These are phyloP conservation scores for Malachius bipustulatus DNA, from an alignment of 2,888 invertebrate species.

Conservation along the genomic window DNA sequence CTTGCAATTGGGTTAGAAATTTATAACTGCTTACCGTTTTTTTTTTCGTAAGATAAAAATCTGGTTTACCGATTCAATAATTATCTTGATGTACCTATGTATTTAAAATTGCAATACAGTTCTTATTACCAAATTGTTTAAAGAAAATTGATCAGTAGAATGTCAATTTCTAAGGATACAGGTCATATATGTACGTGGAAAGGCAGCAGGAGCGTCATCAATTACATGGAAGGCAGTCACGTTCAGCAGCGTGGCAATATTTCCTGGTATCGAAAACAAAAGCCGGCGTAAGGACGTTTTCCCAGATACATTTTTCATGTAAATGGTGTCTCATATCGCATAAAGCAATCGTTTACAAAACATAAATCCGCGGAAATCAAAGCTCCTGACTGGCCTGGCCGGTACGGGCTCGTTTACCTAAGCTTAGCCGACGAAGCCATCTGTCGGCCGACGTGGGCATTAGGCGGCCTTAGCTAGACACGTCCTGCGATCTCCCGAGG, in stretches of 20 bases:
- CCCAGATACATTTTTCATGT: conserved; percentile 41
- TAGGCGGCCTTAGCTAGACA: conserved; percentile 21
- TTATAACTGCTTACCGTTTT: too few species aligned
- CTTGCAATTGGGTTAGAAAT: too few species aligned
- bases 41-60: too few species aligned
- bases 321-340: conserved; percentile 42
- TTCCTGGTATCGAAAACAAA: conserved; percentile 40
- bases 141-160: too few species aligned
- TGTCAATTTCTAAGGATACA: too few species aligned
- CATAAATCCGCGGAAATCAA: conserved; percentile 41
- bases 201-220: conserved; percentile 36
- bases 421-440: conserved; percentile 32
- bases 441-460: conserved; percentile 24
- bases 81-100: too few species aligned
- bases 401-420: conserved; percentile 31
- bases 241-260: conserved; percentile 36
- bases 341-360: conserved; percentile 42
- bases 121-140: too few species aligned
- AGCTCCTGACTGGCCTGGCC: conserved; percentile 28
- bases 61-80: too few species aligned
- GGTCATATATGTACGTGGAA: too few species aligned
- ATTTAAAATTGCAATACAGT: too few species aligned
- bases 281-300: conserved; percentile 37
- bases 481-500: conserved; percentile 21
- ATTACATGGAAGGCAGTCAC: conserved; percentile 37